These are phyloP conservation scores for Naso thynnoides DNA, from an alignment of 2,797 vertebrate species.

Conservation along the genomic window DNA sequence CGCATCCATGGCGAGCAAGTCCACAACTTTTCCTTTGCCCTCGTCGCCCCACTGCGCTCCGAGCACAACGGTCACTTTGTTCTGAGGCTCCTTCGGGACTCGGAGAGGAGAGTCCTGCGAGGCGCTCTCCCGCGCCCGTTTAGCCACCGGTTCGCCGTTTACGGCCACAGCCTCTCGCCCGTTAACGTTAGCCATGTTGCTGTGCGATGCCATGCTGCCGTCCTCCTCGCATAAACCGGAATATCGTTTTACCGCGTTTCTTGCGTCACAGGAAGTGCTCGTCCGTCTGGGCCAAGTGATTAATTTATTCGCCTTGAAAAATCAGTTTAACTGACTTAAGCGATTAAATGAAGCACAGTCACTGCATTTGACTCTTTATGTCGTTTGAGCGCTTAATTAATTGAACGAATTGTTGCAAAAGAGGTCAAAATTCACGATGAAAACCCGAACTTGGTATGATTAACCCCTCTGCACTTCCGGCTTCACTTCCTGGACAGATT, in stretches of 20 bases:
- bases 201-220: conserved; percentile 80
- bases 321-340: neutral
- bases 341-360: neutral
- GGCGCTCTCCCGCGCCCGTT: conserved; percentile 76
- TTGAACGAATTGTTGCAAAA: too few relatives aligned
- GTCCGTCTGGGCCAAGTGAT: neutral
- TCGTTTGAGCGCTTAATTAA: neutral
- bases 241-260: conserved; percentile 76
- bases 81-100: conserved; percentile 76
- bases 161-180: conserved; percentile 59
- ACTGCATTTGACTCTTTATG: neutral
- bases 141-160: conserved; percentile 82
- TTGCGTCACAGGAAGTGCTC: conserved; percentile 65
- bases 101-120: conserved; percentile 48
- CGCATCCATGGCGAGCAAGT: conserved; percentile 88
- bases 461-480: too few relatives aligned
- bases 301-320: neutral
- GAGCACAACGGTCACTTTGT: conserved; percentile 89
- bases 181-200: conserved; percentile 76
- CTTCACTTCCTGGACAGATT: too few relatives aligned
- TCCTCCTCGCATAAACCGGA: conserved; percentile 55
- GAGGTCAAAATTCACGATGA: too few relatives aligned
- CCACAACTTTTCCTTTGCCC: conserved; percentile 89
- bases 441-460: too few relatives aligned
- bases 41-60: conserved; percentile 90